Evolutionary conservation across 2,797 vertebrate species (phyloP).

Genomic region (Gallinago nigripennis): DNA sequence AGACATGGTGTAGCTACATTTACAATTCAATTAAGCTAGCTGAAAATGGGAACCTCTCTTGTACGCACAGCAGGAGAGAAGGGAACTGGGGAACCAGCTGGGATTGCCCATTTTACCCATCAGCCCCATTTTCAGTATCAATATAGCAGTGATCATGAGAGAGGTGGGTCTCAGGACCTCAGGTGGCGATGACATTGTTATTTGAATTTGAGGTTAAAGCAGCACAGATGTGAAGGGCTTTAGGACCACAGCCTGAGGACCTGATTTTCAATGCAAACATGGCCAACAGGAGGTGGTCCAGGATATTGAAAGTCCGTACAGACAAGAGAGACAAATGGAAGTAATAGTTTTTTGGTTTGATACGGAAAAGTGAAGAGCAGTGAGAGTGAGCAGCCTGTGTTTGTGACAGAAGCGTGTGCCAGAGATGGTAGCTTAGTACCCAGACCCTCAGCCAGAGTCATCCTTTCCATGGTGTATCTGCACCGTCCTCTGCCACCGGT

Average conservation of each 20-base stretch:
- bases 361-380: not conserved
- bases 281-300: no score
- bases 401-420: fast-evolving
- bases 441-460: not conserved
- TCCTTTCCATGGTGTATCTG: not conserved
- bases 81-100: not conserved
- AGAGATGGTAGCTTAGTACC: not conserved
- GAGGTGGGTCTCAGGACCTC: not conserved
- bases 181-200: not conserved
- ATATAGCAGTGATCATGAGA: not conserved
- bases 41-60: not conserved
- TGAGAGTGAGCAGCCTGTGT: not conserved
- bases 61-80: not conserved
- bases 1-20: not conserved
- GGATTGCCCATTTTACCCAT: not conserved
- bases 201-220: not conserved
- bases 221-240: not conserved
- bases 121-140: not conserved
- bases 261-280: not conserved
- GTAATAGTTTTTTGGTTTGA: not conserved
- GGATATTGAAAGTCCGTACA: not conserved
- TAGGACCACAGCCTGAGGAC: not conserved
- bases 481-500: not conserved
- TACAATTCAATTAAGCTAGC: not conserved
- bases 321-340: not conserved